Base-by-base conservation (phyloP, 2,888 invertebrate genomes). In the Petrophora chlorosata region DNA sequence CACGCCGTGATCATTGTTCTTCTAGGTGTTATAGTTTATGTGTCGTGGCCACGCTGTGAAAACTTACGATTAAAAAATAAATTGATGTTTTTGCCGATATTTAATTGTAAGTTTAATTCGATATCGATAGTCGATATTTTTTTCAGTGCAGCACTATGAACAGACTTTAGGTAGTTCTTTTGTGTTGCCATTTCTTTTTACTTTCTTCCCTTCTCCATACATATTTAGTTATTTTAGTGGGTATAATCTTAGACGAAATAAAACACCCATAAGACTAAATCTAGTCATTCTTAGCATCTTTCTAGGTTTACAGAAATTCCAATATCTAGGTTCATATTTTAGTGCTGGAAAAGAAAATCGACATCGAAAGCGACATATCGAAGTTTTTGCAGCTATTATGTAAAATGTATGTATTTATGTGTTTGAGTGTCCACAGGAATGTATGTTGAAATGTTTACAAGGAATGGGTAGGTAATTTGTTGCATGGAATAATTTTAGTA, bases 371-470 rank as follows among this genome's bases (percentile, higher is more conserved):
- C 61, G 55, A 50, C 59, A 28, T 48, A 56, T 73, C 71, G 66
- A 76, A 70, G 65, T 72, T 65, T 76, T 73, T 67, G 70, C 68
- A 75, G 67, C 66, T 48, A 40, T 50, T 35, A 47, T 61, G 61
- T 61, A 67, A 61, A 58, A 67, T 72, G 49, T 50, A 70, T 75
- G 67, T 61, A 76, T 79, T 74, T 74, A 70, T 73, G 77, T 84
- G 80, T 85, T 82, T 81, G 79, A 78, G 82, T 87, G 85, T 83
- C 77, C 82, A 82, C 87, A 80, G 85, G 85, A 86, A 86, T 89
- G 87, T 80, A 76, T 88, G 85, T 86, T 85, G 71, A 72, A 59
- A 79, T 82, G 77, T 84, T 78, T 67, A n/a, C 73, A 71, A 74
- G 81, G 83, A 83, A 85, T 87, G 86, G 78, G 75, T 73, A 73